Conservation (phyloP, 1,140 invertebrate species). For the Oreohelix idahoensis region DNA sequence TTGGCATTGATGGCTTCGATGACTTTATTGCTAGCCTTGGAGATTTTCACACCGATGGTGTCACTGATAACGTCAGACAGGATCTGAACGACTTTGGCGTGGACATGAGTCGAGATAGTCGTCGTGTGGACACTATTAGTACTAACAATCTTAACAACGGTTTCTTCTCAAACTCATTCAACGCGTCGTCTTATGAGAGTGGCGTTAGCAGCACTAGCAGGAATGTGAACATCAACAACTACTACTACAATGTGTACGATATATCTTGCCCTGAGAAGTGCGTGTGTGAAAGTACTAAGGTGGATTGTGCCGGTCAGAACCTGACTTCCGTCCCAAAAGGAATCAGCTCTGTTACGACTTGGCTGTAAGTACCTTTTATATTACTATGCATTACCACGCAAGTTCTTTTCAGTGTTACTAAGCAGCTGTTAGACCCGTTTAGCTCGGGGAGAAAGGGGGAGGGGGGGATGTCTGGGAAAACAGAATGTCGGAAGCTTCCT, state of each 20-base stretch:
- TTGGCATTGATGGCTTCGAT: not conserved
- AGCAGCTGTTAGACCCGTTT: too few relatives aligned
- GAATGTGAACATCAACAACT: not conserved
- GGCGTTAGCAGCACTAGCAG: not conserved
- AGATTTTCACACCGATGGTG: too few relatives aligned
- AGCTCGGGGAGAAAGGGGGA: too few relatives aligned
- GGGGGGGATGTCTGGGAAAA: too few relatives aligned
- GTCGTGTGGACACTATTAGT: not conserved
- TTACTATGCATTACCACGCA: too few relatives aligned
- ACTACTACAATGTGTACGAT: not conserved
- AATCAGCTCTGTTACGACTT: slow-evolving; percentile 7
- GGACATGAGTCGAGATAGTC: not conserved
- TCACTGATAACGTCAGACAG: too few relatives aligned
- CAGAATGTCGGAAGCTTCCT: too few relatives aligned
- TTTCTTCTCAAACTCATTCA: not conserved
- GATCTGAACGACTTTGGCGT: not conserved
- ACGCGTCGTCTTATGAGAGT: not conserved
- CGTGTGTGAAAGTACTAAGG: not conserved
- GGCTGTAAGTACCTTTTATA: slow-evolving; percentile 19
- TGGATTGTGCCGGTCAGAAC: slow-evolving; percentile 22
- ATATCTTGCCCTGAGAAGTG: slow-evolving; percentile 20
- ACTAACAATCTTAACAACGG: not conserved
- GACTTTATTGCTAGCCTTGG: too few relatives aligned
- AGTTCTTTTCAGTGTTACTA: too few relatives aligned
- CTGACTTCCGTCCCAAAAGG: slow-evolving; percentile 25